Evolutionary conservation across 2,888 invertebrate genomes (phyloP).

Genomic region (Lepidonotus clava): DNA sequence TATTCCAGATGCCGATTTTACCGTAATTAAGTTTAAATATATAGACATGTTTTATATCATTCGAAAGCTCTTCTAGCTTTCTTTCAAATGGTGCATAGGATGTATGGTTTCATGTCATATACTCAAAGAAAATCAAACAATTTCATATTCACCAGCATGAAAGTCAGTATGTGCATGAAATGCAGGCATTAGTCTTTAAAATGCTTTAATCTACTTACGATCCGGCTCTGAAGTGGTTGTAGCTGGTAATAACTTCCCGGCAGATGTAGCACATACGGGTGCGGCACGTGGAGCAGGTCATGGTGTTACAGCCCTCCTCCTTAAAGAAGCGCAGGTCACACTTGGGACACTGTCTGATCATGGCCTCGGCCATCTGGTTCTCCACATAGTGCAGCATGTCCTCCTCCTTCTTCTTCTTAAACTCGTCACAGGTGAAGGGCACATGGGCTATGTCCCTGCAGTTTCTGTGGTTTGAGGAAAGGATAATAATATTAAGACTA

Average conservation of each 20-base stretch:
- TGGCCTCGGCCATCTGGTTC: slow-evolving; percentile 81
- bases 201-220: background rate
- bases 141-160: background rate
- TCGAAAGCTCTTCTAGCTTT: background rate
- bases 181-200: background rate
- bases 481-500: background rate
- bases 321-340: slow-evolving; percentile 76
- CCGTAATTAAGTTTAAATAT: too few relatives aligned
- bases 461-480: slow-evolving; percentile 67
- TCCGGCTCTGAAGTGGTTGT: slow-evolving; percentile 33
- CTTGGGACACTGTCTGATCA: slow-evolving; percentile 73
- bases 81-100: background rate
- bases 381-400: slow-evolving; percentile 81
- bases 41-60: background rate
- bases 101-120: background rate
- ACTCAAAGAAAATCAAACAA: background rate
- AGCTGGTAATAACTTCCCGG: slow-evolving; percentile 59
- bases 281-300: slow-evolving; percentile 77
- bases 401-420: slow-evolving; percentile 75
- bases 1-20: too few relatives aligned
- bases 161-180: background rate
- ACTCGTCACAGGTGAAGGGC: slow-evolving; percentile 79
- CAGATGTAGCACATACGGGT: slow-evolving; percentile 78
- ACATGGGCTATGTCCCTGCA: slow-evolving; percentile 83
- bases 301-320: slow-evolving; percentile 77